Percentiles rank a stretch among this genome's conserved stretches.
Conservation (phyloP, 2,113 vertebrate genomes). For the Sylvietta virens region DNA sequence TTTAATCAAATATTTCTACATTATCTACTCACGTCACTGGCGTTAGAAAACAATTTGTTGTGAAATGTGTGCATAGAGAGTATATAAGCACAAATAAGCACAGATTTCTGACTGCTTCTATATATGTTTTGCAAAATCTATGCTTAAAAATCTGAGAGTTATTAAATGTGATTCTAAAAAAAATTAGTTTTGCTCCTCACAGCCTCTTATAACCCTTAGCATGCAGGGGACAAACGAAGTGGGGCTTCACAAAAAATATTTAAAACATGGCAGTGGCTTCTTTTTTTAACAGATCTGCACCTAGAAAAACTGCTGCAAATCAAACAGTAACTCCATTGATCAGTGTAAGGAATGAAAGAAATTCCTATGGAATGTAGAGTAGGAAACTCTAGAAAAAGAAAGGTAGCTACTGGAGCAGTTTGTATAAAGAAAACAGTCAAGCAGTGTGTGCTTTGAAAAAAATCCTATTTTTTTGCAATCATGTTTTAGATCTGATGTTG, state of each 20-base stretch:
- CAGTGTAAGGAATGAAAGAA: conserved; percentile 27
- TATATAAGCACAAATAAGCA: background rate
- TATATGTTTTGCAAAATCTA: background rate
- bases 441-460: conserved; percentile 1
- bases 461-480: background rate
- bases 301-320: conserved; percentile 18
- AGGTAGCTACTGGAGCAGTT: conserved; percentile 4
- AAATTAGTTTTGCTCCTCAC: background rate
- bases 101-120: background rate
- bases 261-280: background rate
- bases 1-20: background rate
- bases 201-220: background rate
- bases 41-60: background rate
- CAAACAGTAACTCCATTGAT: conserved; percentile 71
- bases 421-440: conserved; percentile 42
- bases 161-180: background rate
- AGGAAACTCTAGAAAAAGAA: conserved; percentile 58
- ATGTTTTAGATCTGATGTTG: background rate
- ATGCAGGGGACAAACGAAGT: background rate
- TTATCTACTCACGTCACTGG: background rate
- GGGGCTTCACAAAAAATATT: background rate
- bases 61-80: background rate
- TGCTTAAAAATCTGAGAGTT: background rate
- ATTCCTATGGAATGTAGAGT: conserved; percentile 61
- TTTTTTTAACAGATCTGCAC: background rate